Conservation (phyloP, 2,797 vertebrate genomes). For the Chloroceryle amazona region DNA sequence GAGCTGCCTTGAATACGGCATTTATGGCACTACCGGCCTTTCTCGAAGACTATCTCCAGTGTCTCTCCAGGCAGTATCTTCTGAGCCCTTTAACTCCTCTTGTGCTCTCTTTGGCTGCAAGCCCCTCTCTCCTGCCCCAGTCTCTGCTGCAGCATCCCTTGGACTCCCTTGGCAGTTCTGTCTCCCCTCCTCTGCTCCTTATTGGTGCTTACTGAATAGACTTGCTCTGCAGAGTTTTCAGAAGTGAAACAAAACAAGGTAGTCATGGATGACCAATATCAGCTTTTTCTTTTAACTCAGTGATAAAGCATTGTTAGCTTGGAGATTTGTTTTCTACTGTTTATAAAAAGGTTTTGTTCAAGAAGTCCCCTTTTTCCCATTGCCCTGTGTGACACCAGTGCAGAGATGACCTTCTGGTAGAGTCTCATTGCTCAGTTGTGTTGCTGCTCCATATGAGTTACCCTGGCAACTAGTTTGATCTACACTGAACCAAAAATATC, state of each 20-base stretch:
- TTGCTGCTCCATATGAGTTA: background rate
- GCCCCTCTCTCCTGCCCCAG: background rate
- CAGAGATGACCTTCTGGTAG: conserved; percentile 38
- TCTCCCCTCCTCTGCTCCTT: background rate
- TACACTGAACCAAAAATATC: conserved; percentile 49
- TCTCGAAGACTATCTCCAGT: background rate
- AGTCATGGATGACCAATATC: conserved; percentile 33
- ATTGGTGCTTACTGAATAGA: conserved; percentile 16
- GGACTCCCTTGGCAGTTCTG: background rate
- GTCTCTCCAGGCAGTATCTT: background rate
- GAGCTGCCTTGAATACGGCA: background rate
- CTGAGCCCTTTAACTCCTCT: background rate
- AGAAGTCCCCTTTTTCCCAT: conserved; percentile 48
- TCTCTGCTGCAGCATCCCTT: background rate
- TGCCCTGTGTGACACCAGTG: background rate
- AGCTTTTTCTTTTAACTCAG: conserved; percentile 40
- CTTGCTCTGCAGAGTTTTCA: conserved; percentile 27
- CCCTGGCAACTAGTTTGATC: conserved; percentile 43
- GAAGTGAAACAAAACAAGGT: conserved; percentile 18
- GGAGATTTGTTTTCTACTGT: background rate
- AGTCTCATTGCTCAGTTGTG: conserved; percentile 25
- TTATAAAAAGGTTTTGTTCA: conserved; percentile 53
- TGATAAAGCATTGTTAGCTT: background rate
- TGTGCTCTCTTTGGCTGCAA: background rate
- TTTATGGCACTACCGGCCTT: background rate